phyloP scores from a whole-genome alignment of 2,113 vertebrate genomes.

The Camelus bactrianus region DNA sequence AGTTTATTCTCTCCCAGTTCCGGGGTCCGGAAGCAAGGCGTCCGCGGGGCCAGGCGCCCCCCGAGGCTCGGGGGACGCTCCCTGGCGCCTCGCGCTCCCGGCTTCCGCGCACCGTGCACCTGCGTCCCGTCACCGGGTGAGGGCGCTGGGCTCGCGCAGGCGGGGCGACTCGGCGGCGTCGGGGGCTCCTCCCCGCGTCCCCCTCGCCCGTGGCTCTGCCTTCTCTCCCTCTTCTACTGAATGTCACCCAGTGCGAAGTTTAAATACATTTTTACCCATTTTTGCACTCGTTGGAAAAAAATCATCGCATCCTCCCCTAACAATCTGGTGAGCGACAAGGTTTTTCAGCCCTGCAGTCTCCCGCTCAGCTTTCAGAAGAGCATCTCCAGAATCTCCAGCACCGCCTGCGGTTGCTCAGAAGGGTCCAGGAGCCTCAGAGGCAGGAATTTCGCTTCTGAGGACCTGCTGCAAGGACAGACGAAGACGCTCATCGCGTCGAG shows the following conservation, averaged over 20 bases:
- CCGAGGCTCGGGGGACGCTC: neutral
- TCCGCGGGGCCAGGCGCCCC: neutral
- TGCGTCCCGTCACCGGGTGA: neutral
- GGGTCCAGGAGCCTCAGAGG: neutral
- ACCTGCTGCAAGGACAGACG: neutral
- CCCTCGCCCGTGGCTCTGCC: neutral
- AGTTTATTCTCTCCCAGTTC: neutral
- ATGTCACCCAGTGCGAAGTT: neutral
- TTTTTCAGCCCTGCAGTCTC: neutral
- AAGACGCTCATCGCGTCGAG: neutral
- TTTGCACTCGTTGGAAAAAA: neutral
- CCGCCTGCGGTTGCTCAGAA: neutral
- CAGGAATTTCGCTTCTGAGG: neutral
- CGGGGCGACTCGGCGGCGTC: accelerated
- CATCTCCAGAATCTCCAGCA: no score
- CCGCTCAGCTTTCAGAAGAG: neutral
- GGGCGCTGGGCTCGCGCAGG: neutral
- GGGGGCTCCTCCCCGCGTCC: neutral
- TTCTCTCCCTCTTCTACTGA: neutral
- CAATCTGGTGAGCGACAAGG: neutral
- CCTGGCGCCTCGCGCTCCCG: no score
- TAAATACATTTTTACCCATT: neutral
- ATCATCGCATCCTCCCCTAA: neutral
- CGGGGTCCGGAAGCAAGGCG: neutral
- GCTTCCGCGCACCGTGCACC: neutral